Evolutionary conservation across 2,113 vertebrate species (phyloP).

Genomic region (Bucco capensis): DNA sequence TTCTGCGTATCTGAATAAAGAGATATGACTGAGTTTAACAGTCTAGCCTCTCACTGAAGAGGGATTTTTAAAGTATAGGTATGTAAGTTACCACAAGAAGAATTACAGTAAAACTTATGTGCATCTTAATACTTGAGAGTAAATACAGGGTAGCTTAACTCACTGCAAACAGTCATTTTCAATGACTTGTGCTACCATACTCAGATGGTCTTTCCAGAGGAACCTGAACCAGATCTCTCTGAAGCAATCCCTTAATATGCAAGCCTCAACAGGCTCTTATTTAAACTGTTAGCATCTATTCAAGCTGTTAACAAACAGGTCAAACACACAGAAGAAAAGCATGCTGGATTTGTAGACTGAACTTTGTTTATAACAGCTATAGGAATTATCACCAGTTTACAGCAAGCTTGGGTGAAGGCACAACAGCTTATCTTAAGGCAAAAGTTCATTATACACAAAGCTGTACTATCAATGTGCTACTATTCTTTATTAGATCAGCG

Average conservation of each 20-base stretch:
- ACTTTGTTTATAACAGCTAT: not conserved
- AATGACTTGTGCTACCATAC: not conserved
- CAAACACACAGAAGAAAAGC: not conserved
- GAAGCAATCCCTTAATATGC: not conserved
- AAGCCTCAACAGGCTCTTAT: not conserved
- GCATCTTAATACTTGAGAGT: not conserved
- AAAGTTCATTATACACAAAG: not conserved
- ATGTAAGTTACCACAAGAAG: not conserved
- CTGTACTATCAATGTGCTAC: not conserved
- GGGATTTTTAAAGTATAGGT: not conserved
- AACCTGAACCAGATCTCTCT: not conserved
- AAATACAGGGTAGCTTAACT: not conserved
- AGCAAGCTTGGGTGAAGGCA: not conserved
- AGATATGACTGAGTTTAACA: not conserved
- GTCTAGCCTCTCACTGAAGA: not conserved
- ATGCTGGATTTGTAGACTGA: not conserved
- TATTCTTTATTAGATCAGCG: conserved; percentile 25
- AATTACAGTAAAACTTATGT: not conserved
- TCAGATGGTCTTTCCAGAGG: not conserved
- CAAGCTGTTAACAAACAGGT: not conserved
- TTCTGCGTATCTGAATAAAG: not conserved
- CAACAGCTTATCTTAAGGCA: not conserved
- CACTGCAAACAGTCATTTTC: not conserved
- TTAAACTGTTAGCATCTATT: not conserved
- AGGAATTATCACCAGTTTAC: not conserved